Evolutionary conservation across 1,140 invertebrate genomes (phyloP).

Genomic region (Thaumetopoea pityocampa): DNA sequence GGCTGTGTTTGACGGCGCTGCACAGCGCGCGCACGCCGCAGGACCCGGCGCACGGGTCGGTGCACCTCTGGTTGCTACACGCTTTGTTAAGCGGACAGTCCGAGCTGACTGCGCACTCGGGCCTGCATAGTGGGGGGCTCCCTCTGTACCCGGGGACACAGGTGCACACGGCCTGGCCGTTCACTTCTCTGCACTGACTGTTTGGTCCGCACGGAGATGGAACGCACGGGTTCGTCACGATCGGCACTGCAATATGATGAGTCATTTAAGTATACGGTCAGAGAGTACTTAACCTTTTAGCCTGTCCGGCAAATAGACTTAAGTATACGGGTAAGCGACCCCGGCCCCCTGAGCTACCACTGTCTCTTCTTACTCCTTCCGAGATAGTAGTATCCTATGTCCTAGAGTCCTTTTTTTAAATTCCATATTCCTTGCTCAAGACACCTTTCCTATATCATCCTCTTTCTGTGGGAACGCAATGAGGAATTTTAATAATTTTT

Average conservation of each 20-base stretch:
- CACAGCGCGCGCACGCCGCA: slow-evolving; percentile 81
- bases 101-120: slow-evolving; percentile 77
- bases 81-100: slow-evolving; percentile 77
- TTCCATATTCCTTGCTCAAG: too few relatives aligned
- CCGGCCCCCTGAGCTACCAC: too few relatives aligned
- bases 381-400: too few relatives aligned
- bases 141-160: slow-evolving; percentile 80
- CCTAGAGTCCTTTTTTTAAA: too few relatives aligned
- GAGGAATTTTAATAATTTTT: too few relatives aligned
- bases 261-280: too few relatives aligned
- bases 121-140: slow-evolving; percentile 78
- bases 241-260: slow-evolving; percentile 53
- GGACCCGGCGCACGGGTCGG: slow-evolving; percentile 79
- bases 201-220: slow-evolving; percentile 80
- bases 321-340: too few relatives aligned
- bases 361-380: too few relatives aligned
- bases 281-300: too few relatives aligned
- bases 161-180: slow-evolving; percentile 79
- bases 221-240: slow-evolving; percentile 72
- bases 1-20: slow-evolving; percentile 80
- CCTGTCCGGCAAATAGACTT: too few relatives aligned
- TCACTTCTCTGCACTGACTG: slow-evolving; percentile 78
- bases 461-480: too few relatives aligned
- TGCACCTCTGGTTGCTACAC: slow-evolving; percentile 79
- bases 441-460: too few relatives aligned